Evolutionary conservation across 2,797 vertebrate genomes (phyloP), one percentile per base, ranked within the genome.

Genomic region (Discoglossus pictus): DNA sequence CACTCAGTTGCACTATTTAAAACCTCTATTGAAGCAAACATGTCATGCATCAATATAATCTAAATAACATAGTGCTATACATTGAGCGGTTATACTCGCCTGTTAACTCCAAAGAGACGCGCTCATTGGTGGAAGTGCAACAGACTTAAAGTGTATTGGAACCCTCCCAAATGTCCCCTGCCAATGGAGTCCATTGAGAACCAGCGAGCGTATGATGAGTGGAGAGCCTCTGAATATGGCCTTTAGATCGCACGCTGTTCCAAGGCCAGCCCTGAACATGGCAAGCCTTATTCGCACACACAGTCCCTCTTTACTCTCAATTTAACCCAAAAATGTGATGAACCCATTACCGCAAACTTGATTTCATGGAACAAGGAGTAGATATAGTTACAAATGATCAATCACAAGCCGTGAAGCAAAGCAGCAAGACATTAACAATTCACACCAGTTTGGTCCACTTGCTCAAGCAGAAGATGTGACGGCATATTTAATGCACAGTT

Each of bases 331-430:
- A 90, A 92, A 89, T 94, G 90, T 95, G 92, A 93, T 92, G 91
- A 92, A 92, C 87, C 90, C 89, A 86, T 92, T 90, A 92, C 90
- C 91, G 90, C 92, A 89, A 88, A 92, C 87, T 90, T 94, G 93
- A 94, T 93, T 94, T 94, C 92, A 98, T 96, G 93, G 93, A 93
- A 93, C 93, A 92, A 93, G 90, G 91, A 93, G 92, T 95, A 94
- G 93, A 95, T 94, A 94, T 94, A 90, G 88, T 94, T 94, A 96
- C 94, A 94, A 93, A 92, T 94, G 93, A 96, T 96, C 94, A 97
- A 94, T 97, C 93, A 92, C 90, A 90, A 91, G 88, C 91, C 90
- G 86, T 86, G 92, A 91, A 89, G 91, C 88, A 89, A 92, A 91
- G 92, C 92, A 87, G 92, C 90, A 93, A 92, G 91, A 91, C 93